Evolutionary conservation across 2,797 vertebrate genomes (phyloP).

Genomic region (Hirundo rustica): DNA sequence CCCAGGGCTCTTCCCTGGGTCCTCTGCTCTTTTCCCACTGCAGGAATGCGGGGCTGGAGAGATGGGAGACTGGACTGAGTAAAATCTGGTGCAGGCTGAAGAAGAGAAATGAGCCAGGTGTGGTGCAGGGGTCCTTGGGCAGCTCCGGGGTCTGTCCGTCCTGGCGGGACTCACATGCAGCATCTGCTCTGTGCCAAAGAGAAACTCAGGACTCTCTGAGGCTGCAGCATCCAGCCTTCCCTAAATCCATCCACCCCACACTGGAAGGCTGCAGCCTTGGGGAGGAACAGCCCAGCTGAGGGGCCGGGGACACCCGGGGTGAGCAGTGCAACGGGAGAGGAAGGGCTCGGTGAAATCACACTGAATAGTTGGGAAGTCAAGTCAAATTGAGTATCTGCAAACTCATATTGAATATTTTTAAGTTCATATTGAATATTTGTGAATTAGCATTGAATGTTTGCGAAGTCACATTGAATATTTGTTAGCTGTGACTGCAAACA

Average conservation of each 20-base stretch:
- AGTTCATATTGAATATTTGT: background rate
- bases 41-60: background rate
- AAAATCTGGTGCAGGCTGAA: no score
- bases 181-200: background rate
- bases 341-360: no score
- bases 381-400: background rate
- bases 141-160: accelerated
- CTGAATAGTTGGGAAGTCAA: background rate
- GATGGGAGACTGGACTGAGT: accelerated
- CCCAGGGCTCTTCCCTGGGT: background rate
- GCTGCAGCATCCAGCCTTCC: background rate
- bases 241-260: accelerated
- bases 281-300: background rate
- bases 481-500: background rate
- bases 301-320: accelerated
- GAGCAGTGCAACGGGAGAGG: background rate
- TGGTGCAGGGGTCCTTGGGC: background rate
- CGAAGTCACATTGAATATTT: background rate
- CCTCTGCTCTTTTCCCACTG: background rate
- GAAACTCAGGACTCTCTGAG: background rate
- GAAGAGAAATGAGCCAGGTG: background rate
- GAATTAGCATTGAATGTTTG: background rate
- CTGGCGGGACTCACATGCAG: background rate
- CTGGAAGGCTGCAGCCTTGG: background rate
- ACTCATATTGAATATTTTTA: no score